Base-by-base conservation (phyloP, 2,797 vertebrate species). In the Eidolon dupreanum region DNA sequence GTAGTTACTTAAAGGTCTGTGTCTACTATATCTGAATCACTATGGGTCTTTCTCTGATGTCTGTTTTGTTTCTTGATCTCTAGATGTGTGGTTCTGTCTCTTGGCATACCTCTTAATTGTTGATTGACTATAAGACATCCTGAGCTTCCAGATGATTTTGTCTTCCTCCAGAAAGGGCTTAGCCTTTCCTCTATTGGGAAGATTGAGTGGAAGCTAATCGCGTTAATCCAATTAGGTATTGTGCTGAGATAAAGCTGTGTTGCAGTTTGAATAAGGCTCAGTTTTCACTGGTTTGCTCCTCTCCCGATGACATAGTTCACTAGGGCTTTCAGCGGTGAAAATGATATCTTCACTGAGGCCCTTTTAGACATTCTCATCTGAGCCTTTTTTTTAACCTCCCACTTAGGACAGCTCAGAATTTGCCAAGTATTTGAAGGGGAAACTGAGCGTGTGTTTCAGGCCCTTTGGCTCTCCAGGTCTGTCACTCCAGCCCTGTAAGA, bases 31-130 rank as follows among this genome's bases (percentile, higher is more conserved):
- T 88, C 31, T 41, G 71, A 86, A 59, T 88, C 84, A 74, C 22
- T 66, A 3, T 90, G 12, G 33, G 9, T 95, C 68, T 88, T 96
- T 90, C 87, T 94, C 53, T 95, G 24, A 55, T 71, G 4, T 38
- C 78, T 83, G 3, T 73, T 79, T 91, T 68, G 65, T 63, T 87
- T 70, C 36, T 75, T 82, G 66, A 38, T 83, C 53, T 83, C 68
- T 75, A 70, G 75, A 68, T 87, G 13, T 36, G 36, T 92, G 22
- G 20, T n/a, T 49, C 43, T 95, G 49, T 81, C 36, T 85, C 81
- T 90, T 83, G 77, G 38, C 5, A 19, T 88, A 3, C 38, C 55
- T 91, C 46, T 78, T 75, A 78, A 53, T 65, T 93, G 41, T 82
- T 95, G 8, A 51, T 36, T 92, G n/a, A 43, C 19, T 86, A 1